These are phyloP conservation scores for Callionymus lyra DNA, from an alignment of 2,113 vertebrate species.

Conservation along the genomic window DNA sequence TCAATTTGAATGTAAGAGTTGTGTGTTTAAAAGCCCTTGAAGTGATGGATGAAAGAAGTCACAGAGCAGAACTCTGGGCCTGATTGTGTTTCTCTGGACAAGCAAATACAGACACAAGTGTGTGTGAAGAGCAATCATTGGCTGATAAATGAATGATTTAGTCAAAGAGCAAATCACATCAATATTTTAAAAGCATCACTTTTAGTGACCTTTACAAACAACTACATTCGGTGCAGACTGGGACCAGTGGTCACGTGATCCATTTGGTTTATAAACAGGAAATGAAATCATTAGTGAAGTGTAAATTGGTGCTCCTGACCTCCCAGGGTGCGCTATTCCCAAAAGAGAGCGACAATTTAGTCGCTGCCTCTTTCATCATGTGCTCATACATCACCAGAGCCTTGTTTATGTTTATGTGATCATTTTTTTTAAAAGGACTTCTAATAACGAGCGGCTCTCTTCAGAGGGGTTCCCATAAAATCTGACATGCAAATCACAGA, in stretches of 20 bases:
- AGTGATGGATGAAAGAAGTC: slow-evolving; percentile 59
- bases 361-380: slow-evolving; percentile 30
- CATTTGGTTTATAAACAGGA: slow-evolving; percentile 34
- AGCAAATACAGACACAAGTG: slow-evolving; percentile 52
- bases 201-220: slow-evolving; percentile 11
- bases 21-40: slow-evolving; percentile 39
- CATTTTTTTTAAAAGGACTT: slow-evolving; percentile 18
- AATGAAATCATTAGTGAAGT: slow-evolving; percentile 21
- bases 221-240: slow-evolving; percentile 4
- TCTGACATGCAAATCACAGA: slow-evolving; percentile 55
- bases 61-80: slow-evolving; percentile 37
- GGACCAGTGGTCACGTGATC: slow-evolving; percentile 14
- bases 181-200: slow-evolving; percentile 9
- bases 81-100: slow-evolving; percentile 59
- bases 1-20: slow-evolving; percentile 42
- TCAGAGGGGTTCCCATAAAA: slow-evolving; percentile 47
- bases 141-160: neutral
- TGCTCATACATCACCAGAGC: slow-evolving; percentile 25
- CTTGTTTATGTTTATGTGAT: slow-evolving; percentile 31
- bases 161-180: slow-evolving; percentile 11
- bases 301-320: slow-evolving; percentile 20
- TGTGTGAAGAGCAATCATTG: slow-evolving; percentile 17
- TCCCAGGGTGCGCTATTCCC: neutral
- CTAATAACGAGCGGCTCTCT: slow-evolving; percentile 32
- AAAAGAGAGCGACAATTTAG: slow-evolving; percentile 12